Evolutionary conservation across 2,888 invertebrate genomes (phyloP).

Genomic region (Eremobia ochroleuca): DNA sequence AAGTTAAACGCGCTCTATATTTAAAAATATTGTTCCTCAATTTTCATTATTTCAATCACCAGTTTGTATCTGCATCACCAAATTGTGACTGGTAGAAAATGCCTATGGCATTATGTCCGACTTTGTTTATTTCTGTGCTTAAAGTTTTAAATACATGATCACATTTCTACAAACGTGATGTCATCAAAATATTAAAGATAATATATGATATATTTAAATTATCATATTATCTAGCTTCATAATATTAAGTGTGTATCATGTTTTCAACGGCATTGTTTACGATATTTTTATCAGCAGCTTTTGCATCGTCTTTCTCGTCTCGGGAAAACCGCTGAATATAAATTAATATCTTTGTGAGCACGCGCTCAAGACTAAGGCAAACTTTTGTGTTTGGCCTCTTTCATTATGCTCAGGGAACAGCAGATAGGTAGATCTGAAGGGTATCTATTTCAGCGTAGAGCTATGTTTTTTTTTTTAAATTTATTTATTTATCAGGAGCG

Average conservation of each 20-base stretch:
- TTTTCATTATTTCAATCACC: too few relatives aligned
- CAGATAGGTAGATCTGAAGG: not conserved
- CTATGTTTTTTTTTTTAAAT: too few relatives aligned
- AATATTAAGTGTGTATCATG: not conserved
- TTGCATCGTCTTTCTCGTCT: not conserved
- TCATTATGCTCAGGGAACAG: not conserved
- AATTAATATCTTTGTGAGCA: not conserved
- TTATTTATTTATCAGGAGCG: too few relatives aligned
- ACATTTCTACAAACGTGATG: conserved; percentile 5
- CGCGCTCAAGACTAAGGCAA: not conserved
- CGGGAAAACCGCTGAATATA: not conserved
- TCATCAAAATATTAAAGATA: not conserved
- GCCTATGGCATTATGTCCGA: too few relatives aligned
- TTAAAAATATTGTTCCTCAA: too few relatives aligned
- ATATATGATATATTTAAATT: conserved; percentile 9
- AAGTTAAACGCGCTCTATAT: too few relatives aligned
- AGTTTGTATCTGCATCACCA: too few relatives aligned
- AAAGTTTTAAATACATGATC: too few relatives aligned
- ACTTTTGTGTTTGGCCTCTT: not conserved
- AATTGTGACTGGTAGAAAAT: too few relatives aligned
- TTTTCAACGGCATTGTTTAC: not conserved
- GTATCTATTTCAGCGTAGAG: not conserved
- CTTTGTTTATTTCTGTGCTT: too few relatives aligned
- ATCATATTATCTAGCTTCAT: not conserved
- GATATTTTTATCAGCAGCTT: not conserved